phyloP scores from a whole-genome alignment of 2,888 invertebrate genomes.

The Synergus umbraculus region DNA sequence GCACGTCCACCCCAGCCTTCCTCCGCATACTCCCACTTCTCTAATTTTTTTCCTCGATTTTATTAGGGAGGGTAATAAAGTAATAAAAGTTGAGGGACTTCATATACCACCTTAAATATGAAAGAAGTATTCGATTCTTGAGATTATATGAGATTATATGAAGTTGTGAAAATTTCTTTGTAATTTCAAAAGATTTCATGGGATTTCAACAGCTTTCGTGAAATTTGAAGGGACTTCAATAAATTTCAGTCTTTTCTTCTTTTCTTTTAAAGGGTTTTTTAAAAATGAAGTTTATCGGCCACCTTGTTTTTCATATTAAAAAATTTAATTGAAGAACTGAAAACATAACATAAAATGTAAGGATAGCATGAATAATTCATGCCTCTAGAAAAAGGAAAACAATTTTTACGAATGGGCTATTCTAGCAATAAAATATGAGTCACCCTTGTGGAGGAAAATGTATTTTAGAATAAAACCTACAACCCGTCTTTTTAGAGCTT shows the following conservation, averaged over 20 bases:
- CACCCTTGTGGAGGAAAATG: not conserved
- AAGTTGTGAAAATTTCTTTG: too few species aligned
- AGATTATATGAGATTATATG: too few species aligned
- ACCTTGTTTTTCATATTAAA: too few species aligned
- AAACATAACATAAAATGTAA: not conserved
- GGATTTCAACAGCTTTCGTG: too few species aligned
- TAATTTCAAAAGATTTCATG: too few species aligned
- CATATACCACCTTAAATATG: not conserved
- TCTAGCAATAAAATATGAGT: conserved; percentile 9
- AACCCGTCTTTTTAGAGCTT: not conserved
- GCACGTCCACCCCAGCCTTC: conserved; percentile 44
- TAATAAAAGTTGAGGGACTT: not conserved
- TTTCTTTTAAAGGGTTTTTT: too few species aligned
- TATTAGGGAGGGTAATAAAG: conserved; percentile 1
- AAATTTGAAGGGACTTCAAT: too few species aligned
- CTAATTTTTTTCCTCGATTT: not conserved
- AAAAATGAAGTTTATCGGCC: too few species aligned
- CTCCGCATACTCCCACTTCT: conserved; percentile 20
- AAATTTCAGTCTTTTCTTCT: too few species aligned
- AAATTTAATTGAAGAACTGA: too few species aligned
- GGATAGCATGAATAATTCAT: not conserved
- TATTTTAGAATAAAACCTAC: not conserved
- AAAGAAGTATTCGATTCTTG: too few species aligned
- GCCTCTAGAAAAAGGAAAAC: not conserved
- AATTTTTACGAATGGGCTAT: conserved; percentile 1